Base-by-base conservation (phyloP, 2,113 vertebrate genomes). In the Gadus macrocephalus region DNA sequence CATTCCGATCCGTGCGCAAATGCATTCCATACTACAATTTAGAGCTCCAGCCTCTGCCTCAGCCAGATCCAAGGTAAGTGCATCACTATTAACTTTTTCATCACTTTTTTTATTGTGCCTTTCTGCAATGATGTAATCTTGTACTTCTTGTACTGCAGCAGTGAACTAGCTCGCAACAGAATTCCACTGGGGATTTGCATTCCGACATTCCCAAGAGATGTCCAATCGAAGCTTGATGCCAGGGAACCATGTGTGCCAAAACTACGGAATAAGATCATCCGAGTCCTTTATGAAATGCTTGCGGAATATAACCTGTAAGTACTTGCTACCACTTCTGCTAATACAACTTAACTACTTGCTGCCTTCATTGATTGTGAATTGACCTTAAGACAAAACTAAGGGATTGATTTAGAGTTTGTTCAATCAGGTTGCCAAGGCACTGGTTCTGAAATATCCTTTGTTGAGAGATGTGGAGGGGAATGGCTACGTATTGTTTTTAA, bases 371-470 rank as follows among this genome's bases (percentile, higher is more conserved):
- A 12, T 15, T 70, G 12, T 62, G 31, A 70, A 62, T 62, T 62
- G 6, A 53, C 62, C 60, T 70, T 70, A 19, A 62, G 58, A 49
- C 58, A 60, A 61, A 61, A 61, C 59, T 20, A 61, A 61, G 59
- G 16, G 61, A 49, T 73, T 73, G n/a, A 67, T 8, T 61, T 73
- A 4, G 28, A 58, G 59, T 67, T 61, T 62, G 20, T 70, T 63
- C n/a, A 20, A 27, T 15, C 64, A 67, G 49, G 71, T 62, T 20
- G 65, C 35, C 14, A 69, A 65, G 17, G 28, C 53, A 11, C 62
- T 75, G 6, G 65, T 69, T 16, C 14, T 70, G n/a, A 75, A 65
- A 58, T 75, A 69, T 25, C 73, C 73, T 58, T 75, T 75, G 62
- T 62, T 75, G 16, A 75, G 55, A 60, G 73, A 75, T 65, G 20